phyloP scores from a whole-genome alignment of 2,113 vertebrate genomes.

The Microcebus murinus region DNA sequence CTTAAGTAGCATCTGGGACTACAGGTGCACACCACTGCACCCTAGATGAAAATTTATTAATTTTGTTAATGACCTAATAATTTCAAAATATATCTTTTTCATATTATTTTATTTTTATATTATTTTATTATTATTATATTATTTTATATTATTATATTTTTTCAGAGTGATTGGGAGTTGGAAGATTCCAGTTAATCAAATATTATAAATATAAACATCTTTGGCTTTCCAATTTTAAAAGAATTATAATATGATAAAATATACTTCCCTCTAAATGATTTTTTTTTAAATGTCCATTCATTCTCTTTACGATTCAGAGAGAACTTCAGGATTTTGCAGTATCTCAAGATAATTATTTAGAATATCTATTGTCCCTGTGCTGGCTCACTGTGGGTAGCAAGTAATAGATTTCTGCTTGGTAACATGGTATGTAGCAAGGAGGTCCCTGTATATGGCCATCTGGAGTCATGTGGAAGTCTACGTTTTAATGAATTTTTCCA shows the following conservation, averaged over 20 bases:
- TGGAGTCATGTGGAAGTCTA: not conserved
- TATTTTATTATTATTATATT: too few relatives aligned
- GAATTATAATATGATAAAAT: constrained; percentile 3
- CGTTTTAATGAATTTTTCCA: not conserved
- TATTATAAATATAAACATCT: not conserved
- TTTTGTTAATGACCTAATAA: not conserved
- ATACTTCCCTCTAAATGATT: not conserved
- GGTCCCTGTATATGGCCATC: not conserved
- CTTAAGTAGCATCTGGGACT: too few relatives aligned
- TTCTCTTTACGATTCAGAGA: not conserved
- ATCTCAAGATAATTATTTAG: not conserved
- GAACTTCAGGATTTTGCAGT: not conserved
- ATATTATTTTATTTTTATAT: too few relatives aligned
- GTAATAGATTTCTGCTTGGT: not conserved
- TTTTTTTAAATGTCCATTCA: not conserved
- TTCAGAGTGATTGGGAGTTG: not conserved
- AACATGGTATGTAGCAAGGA: not conserved
- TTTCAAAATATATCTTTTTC: not conserved
- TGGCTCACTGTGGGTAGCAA: not conserved
- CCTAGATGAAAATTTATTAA: not conserved
- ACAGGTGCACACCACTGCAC: too few relatives aligned
- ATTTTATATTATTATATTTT: not conserved
- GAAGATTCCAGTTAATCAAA: not conserved
- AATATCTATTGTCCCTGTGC: not conserved
- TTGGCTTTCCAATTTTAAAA: not conserved